These are phyloP conservation scores for Mus caroli DNA, from an alignment of 2,797 vertebrate genomes.

Conservation along the genomic window DNA sequence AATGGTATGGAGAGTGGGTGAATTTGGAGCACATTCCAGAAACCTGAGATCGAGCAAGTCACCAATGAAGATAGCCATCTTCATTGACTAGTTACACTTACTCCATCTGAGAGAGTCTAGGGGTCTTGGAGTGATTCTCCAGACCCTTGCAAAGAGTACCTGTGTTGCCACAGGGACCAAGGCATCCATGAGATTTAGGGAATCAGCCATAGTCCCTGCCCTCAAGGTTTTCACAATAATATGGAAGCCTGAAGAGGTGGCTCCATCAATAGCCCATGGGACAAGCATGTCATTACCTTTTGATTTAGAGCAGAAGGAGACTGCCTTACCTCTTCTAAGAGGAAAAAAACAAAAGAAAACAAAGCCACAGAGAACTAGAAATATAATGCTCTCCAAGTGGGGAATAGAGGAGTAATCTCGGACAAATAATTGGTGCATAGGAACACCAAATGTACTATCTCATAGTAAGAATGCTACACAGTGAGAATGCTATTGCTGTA, in stretches of 20 bases:
- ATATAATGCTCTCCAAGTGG: background rate
- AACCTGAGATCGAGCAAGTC: no score
- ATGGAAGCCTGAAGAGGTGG: background rate
- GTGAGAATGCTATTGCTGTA: background rate
- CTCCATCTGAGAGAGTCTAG: background rate
- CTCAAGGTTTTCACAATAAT: background rate
- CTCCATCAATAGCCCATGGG: background rate
- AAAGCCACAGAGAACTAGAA: background rate
- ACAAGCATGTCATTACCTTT: background rate
- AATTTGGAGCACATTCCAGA: background rate
- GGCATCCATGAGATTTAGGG: background rate
- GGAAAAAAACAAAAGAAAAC: background rate
- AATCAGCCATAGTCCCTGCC: background rate
- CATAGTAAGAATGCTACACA: background rate
- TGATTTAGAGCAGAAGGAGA: background rate
- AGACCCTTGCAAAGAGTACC: background rate
- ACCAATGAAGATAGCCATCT: background rate
- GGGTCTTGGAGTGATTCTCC: background rate
- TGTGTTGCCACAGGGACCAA: background rate
- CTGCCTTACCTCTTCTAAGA: background rate
- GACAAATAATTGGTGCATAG: background rate
- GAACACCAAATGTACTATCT: background rate
- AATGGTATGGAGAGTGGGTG: background rate
- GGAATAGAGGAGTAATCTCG: background rate
- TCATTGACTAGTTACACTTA: accelerated